Conservation (phyloP, 2,888 invertebrate genomes). For the Calameuta filiformis region DNA sequence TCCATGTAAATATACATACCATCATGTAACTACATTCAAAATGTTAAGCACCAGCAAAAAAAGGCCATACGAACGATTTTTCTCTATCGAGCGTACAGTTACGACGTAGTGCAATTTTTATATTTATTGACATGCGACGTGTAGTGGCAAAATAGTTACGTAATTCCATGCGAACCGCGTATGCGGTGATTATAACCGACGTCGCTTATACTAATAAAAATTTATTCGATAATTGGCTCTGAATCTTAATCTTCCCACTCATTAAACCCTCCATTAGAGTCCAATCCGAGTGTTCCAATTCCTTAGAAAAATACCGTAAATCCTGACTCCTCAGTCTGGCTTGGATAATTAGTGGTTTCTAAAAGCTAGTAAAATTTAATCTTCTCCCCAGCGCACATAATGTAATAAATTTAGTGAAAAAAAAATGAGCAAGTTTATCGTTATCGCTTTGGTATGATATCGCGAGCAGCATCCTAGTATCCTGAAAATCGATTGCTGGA, state of each 20-base stretch:
- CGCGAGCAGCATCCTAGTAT: not conserved
- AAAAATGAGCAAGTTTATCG: not conserved
- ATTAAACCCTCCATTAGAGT: not conserved
- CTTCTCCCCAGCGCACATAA: not conserved
- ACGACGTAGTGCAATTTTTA: no score
- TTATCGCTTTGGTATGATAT: not conserved
- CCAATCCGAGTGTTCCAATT: not conserved
- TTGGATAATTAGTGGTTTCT: constrained; percentile 5
- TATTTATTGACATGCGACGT: not conserved
- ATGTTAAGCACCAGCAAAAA: not conserved
- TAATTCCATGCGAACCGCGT: not conserved
- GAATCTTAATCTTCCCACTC: constrained; percentile 6
- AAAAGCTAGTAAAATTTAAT: not conserved
- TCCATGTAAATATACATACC: not conserved
- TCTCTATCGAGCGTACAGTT: not conserved
- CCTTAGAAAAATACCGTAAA: not conserved
- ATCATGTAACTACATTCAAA: not conserved
- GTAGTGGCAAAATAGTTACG: not conserved
- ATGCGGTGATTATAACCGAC: no score
- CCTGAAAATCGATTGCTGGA: not conserved
- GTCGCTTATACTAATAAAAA: not conserved
- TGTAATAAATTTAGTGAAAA: not conserved
- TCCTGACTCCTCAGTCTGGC: not conserved
- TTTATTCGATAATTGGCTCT: constrained; percentile 5
- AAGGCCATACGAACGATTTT: not conserved